Evolutionary conservation across 2,797 vertebrate genomes (phyloP).

Genomic region (Pampus argenteus): DNA sequence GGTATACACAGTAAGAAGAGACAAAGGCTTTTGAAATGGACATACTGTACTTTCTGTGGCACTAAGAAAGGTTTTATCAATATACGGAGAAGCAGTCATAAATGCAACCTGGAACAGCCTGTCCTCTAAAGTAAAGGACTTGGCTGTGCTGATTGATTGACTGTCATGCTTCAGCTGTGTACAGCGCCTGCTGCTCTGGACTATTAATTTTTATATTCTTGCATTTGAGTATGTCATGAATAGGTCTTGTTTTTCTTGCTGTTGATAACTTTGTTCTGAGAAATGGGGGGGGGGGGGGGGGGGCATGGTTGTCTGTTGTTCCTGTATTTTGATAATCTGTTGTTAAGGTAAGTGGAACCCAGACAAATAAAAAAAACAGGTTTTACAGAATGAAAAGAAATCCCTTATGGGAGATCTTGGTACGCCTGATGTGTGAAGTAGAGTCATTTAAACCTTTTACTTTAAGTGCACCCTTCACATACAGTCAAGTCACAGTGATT

Average conservation of each 20-base stretch:
- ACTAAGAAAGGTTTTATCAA: not conserved
- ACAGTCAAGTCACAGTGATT: too few species aligned
- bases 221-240: not conserved
- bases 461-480: not conserved
- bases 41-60: not conserved
- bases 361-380: not conserved
- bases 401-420: not conserved
- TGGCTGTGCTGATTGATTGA: not conserved
- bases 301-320: too few species aligned
- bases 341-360: not conserved
- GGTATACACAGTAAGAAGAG: not conserved
- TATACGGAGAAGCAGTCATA: not conserved
- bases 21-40: not conserved
- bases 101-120: not conserved
- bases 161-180: not conserved
- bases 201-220: conserved; percentile 4
- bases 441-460: not conserved
- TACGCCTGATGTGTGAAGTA: not conserved
- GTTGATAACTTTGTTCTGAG: not conserved
- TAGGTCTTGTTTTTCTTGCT: not conserved
- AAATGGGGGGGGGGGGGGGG: too few species aligned
- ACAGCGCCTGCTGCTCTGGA: not conserved
- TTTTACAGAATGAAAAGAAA: not conserved
- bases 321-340: not conserved
- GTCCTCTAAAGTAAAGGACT: not conserved